These are phyloP conservation scores for Sphaeramia orbicularis DNA, from an alignment of 2,797 vertebrate species.

Conservation along the genomic window DNA sequence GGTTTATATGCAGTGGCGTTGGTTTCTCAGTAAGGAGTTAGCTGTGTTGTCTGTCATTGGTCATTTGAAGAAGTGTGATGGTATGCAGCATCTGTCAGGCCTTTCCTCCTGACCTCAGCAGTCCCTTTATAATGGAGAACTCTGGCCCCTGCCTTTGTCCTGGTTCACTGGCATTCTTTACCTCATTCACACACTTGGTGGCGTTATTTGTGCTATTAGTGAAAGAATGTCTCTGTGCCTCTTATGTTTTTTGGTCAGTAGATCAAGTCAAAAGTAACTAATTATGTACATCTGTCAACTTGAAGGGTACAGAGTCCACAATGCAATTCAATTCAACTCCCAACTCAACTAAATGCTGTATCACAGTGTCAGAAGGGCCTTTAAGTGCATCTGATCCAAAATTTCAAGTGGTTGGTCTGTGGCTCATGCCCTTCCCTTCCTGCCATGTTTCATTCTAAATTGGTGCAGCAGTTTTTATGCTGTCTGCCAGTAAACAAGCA, in stretches of 20 bases:
- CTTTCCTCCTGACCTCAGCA: constrained; percentile 78
- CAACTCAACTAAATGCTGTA: too few relatives aligned
- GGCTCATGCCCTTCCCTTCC: too few relatives aligned
- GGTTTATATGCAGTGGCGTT: not conserved
- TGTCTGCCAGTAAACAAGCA: too few relatives aligned
- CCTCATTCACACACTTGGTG: constrained; percentile 58
- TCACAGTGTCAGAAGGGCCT: too few relatives aligned
- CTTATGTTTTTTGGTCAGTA: not conserved
- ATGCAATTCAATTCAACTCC: too few relatives aligned
- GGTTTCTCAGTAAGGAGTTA: not conserved
- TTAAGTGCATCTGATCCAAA: too few relatives aligned
- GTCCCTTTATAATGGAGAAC: constrained; percentile 63
- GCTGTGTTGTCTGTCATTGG: not conserved
- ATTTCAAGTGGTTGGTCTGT: too few relatives aligned
- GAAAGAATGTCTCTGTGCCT: not conserved
- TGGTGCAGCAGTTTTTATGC: too few relatives aligned
- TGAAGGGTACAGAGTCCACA: too few relatives aligned
- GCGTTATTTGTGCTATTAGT: constrained; percentile 51
- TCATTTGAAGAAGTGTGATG: constrained; percentile 45
- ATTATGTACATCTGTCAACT: too few relatives aligned
- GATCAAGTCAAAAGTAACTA: too few relatives aligned
- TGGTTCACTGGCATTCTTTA: constrained; percentile 19
- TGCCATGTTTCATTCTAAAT: too few relatives aligned
- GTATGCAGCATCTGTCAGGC: constrained; percentile 44
- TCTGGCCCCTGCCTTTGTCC: constrained; percentile 58